Base-by-base conservation (phyloP, 2,113 vertebrate genomes). In the Forbesichthys papilliferus region DNA sequence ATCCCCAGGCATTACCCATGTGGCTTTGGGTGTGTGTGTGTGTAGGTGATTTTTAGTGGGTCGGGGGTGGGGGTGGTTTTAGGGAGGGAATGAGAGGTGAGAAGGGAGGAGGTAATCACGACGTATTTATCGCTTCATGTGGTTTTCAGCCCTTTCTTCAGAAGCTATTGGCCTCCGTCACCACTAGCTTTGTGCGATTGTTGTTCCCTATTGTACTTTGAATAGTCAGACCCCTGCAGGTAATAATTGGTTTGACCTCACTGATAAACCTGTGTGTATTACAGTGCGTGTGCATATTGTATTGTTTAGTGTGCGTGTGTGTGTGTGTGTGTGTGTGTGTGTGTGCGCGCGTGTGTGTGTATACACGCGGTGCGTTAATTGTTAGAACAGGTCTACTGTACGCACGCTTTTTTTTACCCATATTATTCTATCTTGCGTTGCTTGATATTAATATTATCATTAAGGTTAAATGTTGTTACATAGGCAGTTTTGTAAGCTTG, bases 191-290 rank as follows among this genome's bases (percentile, higher is more conserved):
- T 70, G 55, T 48, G 55, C 48, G 83, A 84, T 84, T 87, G 78
- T 86, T 85, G 84, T 89, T 84, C 83, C 66, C 75, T 64, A 84
- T 79, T 78, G 83, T 68, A 74, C 80, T 57, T 86, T 85, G 83
- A 84, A 85, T 80, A 77, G 72, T 56, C 59, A 68, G 70, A 73
- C 83, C 78, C 68, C 18, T 0, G 87, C 77, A 87, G 90, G 90
- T 91, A 92, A 90, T 92, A 84, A 84, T 82, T 81, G 78, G 68
- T 83, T 84, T 88, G 89, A 90, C 89, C 88, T 81, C 36, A n/a
- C 64, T 79, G 86, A 90, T 90, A 90, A 89, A 81, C 65, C 61
- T 72, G 61, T 68, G 62, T 74, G 76, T 76, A 59, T 52, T 6
- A 49, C 54, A 27, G 34, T 42, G 58, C 9, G 58, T 60, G 58